These are phyloP conservation scores for Malurus leucopterus DNA, from an alignment of 2,797 vertebrate genomes.

Conservation along the genomic window DNA sequence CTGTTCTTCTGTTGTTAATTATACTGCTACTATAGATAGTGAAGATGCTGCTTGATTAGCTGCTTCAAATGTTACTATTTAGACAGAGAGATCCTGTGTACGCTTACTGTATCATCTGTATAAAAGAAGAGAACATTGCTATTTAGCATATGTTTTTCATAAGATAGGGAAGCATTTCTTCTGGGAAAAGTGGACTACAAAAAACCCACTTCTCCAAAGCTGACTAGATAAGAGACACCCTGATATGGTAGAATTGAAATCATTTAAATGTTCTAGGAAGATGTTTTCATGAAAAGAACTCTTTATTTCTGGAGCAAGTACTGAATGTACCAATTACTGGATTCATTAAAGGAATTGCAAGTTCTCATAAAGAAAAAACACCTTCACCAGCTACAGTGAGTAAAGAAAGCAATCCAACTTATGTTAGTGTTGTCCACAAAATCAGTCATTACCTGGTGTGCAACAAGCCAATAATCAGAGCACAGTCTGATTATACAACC, in stretches of 20 bases:
- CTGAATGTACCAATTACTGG: not conserved
- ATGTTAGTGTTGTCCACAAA: not conserved
- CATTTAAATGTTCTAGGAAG: not conserved
- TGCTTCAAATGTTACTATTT: not conserved
- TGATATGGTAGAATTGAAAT: not conserved
- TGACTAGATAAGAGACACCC: not conserved
- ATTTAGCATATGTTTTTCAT: rapidly evolving
- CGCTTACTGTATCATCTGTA: not conserved
- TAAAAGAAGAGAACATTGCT: not conserved
- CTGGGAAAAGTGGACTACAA: not conserved
- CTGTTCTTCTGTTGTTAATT: not conserved
- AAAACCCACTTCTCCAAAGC: not conserved
- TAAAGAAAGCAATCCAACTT: not conserved
- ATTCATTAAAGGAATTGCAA: not conserved
- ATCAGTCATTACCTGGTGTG: not conserved
- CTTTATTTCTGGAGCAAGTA: not conserved
- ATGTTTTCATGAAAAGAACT: not conserved
- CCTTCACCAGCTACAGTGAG: not conserved
- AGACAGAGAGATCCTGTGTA: not conserved
- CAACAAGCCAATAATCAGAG: not conserved
- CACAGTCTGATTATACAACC: no score
- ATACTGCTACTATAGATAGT: not conserved
- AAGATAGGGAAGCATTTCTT: not conserved
- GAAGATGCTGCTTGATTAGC: not conserved
- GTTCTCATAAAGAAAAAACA: not conserved